phyloP scores from a whole-genome alignment of 1,140 invertebrate species.

The Saxidomus purpurata region DNA sequence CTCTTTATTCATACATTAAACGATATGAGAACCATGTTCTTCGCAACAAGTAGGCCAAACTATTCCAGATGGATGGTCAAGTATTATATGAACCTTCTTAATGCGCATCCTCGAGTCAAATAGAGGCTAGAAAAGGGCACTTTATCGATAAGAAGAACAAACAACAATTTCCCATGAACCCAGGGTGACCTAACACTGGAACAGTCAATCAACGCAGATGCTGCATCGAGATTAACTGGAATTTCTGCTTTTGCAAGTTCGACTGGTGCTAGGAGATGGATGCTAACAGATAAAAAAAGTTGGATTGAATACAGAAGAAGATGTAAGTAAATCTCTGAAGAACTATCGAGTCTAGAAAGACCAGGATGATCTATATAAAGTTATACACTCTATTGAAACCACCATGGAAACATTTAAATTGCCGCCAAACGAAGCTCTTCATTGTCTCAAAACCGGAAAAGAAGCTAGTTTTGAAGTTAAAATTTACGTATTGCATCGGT shows the following conservation, averaged over 20 bases:
- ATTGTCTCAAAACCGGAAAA: slow-evolving; percentile 17
- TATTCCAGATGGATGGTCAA: not conserved
- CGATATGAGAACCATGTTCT: not conserved
- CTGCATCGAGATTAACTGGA: slow-evolving; percentile 63
- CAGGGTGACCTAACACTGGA: slow-evolving; percentile 68
- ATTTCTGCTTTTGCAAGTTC: slow-evolving; percentile 28
- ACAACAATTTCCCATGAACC: slow-evolving; percentile 49
- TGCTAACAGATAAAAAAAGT: slow-evolving; percentile 62
- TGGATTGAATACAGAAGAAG: not conserved
- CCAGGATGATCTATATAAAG: not conserved
- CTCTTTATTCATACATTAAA: slow-evolving; percentile 1
- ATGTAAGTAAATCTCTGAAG: not conserved
- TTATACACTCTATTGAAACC: not conserved
- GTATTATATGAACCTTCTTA: not conserved
- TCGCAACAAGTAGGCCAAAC: not conserved
- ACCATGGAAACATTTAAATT: not conserved
- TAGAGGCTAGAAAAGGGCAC: not conserved
- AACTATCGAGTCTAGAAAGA: not conserved
- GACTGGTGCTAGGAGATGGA: slow-evolving; percentile 56
- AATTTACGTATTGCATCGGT: not conserved
- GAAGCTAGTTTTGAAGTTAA: not conserved
- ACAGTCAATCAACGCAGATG: slow-evolving; percentile 70
- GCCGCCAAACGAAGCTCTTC: not conserved
- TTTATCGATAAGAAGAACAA: slow-evolving; percentile 23
- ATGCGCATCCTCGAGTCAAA: not conserved